Conservation (phyloP, 2,113 vertebrate genomes). For the Calypte anna region DNA sequence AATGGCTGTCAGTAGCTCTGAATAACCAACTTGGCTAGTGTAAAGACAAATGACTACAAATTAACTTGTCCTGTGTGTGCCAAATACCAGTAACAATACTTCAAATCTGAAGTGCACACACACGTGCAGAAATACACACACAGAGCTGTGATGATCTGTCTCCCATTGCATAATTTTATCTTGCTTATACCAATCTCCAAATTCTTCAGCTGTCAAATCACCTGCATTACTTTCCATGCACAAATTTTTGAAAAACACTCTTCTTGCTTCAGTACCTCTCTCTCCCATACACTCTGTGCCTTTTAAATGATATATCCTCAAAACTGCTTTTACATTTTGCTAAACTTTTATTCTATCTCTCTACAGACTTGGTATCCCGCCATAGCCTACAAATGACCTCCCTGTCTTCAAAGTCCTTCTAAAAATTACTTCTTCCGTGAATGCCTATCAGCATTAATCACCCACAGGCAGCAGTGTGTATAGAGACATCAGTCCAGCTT, state of each 20-base stretch:
- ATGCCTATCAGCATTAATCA: slow-evolving; percentile 55
- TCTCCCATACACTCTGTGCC: not conserved
- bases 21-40: not conserved
- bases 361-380: not conserved
- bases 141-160: not conserved
- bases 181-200: not conserved
- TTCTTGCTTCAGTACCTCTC: not conserved
- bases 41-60: not conserved
- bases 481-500: slow-evolving; percentile 22
- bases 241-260: not conserved
- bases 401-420: slow-evolving; percentile 48
- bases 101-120: not conserved
- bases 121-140: not conserved
- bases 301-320: not conserved
- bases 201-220: not conserved
- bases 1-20: not conserved
- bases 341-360: not conserved
- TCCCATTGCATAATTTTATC: not conserved
- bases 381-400: slow-evolving; percentile 37
- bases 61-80: not conserved
- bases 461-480: slow-evolving; percentile 25
- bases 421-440: not conserved
- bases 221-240: not conserved
- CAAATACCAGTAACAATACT: not conserved
- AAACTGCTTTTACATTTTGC: not conserved